Evolutionary conservation across 2,888 invertebrate genomes (phyloP), one percentile per base, ranked within the genome.

Genomic region (Tenthredo distinguenda): DNA sequence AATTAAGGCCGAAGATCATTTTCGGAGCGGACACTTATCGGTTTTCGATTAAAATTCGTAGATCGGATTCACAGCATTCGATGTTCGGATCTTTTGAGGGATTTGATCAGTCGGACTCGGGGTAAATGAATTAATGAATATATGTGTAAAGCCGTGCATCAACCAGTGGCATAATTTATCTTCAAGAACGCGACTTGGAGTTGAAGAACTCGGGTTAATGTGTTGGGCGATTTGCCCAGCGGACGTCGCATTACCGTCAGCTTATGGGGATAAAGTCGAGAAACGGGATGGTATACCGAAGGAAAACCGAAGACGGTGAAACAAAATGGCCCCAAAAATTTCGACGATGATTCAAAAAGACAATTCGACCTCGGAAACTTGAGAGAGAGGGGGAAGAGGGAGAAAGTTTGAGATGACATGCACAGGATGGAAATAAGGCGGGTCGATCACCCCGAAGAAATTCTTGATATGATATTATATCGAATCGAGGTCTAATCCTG

Each of bases 241-340:
- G 85, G 86, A 89, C 87, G 90, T 90, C 90, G 88, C 86, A 91
- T 90, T 90, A 90, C 88, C 89, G 89, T 90, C 89, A 88, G 89
- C 89, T 90, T 91, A 91, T 2, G 6, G 87, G 87, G 81, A 83
- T 71, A 83, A 68, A 65, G 68, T 62, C 40, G 6, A 37, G 26
- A 21, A 81, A 55, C n/a, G 55, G n/a, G 6, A 55, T 50, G 12
- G 3, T 18, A 21, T 10, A 9, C 62, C 12, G 40, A 21, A 40
- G 55, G 43, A 81, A 6, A 21, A n/a, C n/a, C 18, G 62, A 34
- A 1, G 1, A 62, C 81, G 21, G 34, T 18, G 55, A 9, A 21
- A 12, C 74, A 26, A 74, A 43, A 74, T 74, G 74, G 74, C 15
- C 34, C 74, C 15, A 10, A 43, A 37, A 21, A 9, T 43, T 21